Conservation (phyloP, 37 sponge, comb jelly and placozoan genomes). For the Geodia barretti region DNA sequence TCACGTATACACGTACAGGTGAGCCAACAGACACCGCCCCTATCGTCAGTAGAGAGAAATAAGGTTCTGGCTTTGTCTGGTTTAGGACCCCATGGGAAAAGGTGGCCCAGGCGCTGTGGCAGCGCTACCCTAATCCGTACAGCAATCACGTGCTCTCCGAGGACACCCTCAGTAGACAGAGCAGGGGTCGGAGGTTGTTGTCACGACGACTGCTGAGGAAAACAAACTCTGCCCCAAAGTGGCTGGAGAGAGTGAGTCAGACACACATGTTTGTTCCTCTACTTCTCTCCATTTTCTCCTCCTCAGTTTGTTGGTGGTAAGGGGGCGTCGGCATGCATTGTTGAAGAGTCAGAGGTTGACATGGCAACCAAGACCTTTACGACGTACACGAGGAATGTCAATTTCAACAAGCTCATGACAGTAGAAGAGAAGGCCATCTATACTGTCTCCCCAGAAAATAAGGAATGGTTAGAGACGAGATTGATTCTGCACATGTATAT, state of each 20-base stretch:
- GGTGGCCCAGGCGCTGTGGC: constrained; percentile 72
- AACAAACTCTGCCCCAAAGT: constrained; percentile 64
- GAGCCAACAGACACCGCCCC: too few species aligned
- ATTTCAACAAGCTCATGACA: constrained; percentile 51
- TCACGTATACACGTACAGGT: too few species aligned
- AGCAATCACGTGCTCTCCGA: constrained; percentile 90
- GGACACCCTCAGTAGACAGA: constrained; percentile 73
- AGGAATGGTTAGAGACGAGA: constrained; percentile 54
- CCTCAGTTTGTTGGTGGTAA: constrained; percentile 35
- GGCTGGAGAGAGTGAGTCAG: constrained; percentile 62
- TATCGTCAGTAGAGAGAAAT: too few species aligned
- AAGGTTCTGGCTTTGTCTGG: too few species aligned
- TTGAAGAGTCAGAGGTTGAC: constrained; percentile 86
- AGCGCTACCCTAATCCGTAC: constrained; percentile 86
- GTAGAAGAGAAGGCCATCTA: constrained; percentile 84
- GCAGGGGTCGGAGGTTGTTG: constrained; percentile 39
- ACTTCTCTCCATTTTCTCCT: too few species aligned
- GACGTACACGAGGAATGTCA: constrained; percentile 84
- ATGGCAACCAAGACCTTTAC: constrained; percentile 50
- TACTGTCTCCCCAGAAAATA: constrained; percentile 60
- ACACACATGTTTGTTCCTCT: not conserved
- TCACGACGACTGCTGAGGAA: constrained; percentile 68
- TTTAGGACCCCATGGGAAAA: constrained; percentile 69
- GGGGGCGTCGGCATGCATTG: constrained; percentile 39
- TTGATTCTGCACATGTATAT: not conserved